Conservation (phyloP, 2,888 invertebrate species). For the Tanytarsus gracilentus region DNA sequence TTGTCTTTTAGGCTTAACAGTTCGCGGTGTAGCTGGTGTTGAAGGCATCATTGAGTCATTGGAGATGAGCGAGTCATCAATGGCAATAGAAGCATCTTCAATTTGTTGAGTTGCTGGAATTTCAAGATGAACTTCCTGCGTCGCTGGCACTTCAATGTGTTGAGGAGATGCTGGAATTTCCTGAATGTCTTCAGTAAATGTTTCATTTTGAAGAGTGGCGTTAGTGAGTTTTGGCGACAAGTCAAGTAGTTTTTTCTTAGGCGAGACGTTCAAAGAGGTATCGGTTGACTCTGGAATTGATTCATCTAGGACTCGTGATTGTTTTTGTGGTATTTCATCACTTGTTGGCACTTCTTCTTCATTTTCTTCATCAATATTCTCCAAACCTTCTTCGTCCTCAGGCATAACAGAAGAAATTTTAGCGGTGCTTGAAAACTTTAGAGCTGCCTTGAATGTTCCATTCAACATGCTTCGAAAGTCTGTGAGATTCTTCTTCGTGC, state of each 20-base stretch:
- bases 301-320: neutral
- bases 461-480: constrained; percentile 5
- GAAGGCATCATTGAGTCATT: neutral
- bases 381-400: constrained; percentile 3
- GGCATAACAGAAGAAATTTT: neutral
- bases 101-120: neutral
- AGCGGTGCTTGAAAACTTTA: constrained; percentile 23
- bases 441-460: constrained; percentile 7
- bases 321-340: neutral
- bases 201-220: too few species aligned
- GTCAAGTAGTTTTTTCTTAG: neutral
- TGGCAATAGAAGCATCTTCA: neutral
- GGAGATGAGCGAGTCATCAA: neutral
- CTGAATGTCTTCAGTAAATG: neutral
- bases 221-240: neutral
- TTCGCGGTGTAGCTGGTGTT: neutral
- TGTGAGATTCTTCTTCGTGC: constrained; percentile 10
- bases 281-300: neutral
- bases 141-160: neutral
- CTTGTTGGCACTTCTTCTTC: neutral
- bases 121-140: neutral
- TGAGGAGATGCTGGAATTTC: neutral
- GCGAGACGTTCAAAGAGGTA: neutral
- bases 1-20: neutral
- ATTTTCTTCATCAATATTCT: neutral